These are phyloP conservation scores for Ctenicera cuprea DNA, from an alignment of 2,888 invertebrate genomes.

Conservation along the genomic window DNA sequence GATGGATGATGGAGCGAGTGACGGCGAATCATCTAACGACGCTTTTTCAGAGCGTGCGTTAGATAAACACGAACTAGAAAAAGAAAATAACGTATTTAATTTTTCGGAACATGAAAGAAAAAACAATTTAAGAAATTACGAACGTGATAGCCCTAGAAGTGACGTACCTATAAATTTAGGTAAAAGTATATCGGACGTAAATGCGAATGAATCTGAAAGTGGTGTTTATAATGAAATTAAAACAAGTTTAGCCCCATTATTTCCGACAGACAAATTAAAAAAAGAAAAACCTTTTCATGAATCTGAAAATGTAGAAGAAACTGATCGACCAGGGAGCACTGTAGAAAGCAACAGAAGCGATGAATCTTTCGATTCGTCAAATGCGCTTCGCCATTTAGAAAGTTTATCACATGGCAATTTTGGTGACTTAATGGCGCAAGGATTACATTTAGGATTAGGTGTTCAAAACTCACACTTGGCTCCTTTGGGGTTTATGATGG, in stretches of 20 bases:
- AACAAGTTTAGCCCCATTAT: slow-evolving; percentile 71
- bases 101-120: slow-evolving; percentile 56
- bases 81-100: slow-evolving; percentile 41
- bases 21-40: slow-evolving; percentile 79
- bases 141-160: slow-evolving; percentile 54
- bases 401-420: slow-evolving; percentile 87
- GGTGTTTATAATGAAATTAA: slow-evolving; percentile 67
- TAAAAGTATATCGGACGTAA: slow-evolving; percentile 72
- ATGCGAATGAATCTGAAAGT: slow-evolving; percentile 70
- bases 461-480: slow-evolving; percentile 70
- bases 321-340: slow-evolving; percentile 74
- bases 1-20: slow-evolving; percentile 75
- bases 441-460: slow-evolving; percentile 69
- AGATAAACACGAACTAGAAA: slow-evolving; percentile 56
- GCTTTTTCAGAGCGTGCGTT: slow-evolving; percentile 65
- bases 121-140: slow-evolving; percentile 48
- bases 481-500: slow-evolving; percentile 73
- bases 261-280: slow-evolving; percentile 70
- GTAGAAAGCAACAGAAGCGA: slow-evolving; percentile 76
- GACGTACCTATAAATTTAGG: slow-evolving; percentile 71
- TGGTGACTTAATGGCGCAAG: slow-evolving; percentile 74
- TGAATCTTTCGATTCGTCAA: slow-evolving; percentile 79
- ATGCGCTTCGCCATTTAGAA: slow-evolving; percentile 86
- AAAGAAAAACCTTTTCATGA: slow-evolving; percentile 68
- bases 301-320: slow-evolving; percentile 68